Percentiles rank a stretch among this genome's conserved stretches.
Conservation (phyloP, 2,113 vertebrate species). For the Coturnix japonica region DNA sequence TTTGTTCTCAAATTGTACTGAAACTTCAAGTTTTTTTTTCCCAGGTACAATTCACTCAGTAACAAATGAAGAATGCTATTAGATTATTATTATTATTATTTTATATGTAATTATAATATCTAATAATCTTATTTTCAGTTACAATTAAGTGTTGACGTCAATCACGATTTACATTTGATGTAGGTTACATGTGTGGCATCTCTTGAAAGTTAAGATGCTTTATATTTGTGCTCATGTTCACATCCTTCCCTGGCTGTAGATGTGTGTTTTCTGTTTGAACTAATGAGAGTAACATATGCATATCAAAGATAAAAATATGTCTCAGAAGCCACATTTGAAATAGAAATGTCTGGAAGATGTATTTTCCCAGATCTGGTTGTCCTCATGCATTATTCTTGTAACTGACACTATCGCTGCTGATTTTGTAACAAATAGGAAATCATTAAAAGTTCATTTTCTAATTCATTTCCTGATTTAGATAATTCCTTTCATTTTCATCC, state of each 20-base stretch:
- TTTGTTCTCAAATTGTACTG: neutral
- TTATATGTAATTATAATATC: neutral
- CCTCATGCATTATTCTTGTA: neutral
- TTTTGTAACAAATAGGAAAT: constrained; percentile 24
- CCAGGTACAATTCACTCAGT: neutral
- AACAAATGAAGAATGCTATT: neutral
- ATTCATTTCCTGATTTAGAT: constrained; percentile 30
- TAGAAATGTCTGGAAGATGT: neutral
- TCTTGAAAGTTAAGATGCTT: neutral
- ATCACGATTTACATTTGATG: neutral
- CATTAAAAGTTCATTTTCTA: constrained; percentile 33
- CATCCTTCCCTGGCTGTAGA: neutral
- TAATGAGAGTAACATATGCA: neutral
- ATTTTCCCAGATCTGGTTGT: neutral
- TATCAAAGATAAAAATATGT: rapidly evolving
- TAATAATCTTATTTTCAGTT: neutral
- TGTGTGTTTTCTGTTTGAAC: neutral
- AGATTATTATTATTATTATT: neutral
- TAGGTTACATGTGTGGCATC: neutral
- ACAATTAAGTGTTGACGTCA: neutral
- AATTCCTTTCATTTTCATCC: constrained; percentile 34
- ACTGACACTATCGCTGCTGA: neutral
- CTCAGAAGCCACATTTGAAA: neutral
- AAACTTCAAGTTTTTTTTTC: neutral
- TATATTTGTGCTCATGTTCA: neutral